These are phyloP conservation scores for Mycetomoellerius zeteki DNA, from an alignment of 1,140 invertebrate species.

Conservation along the genomic window DNA sequence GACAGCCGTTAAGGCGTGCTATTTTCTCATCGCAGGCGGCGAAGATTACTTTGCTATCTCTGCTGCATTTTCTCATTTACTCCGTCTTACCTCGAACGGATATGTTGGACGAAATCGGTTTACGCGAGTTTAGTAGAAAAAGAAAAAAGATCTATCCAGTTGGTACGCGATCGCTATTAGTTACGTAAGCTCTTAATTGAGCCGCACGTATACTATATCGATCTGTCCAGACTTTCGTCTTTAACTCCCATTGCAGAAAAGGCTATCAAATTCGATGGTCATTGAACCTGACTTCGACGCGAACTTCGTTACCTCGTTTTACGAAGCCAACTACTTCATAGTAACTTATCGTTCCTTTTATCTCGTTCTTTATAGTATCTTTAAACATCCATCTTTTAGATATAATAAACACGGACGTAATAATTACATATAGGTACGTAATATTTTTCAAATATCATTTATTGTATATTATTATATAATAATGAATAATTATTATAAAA, in stretches of 20 bases:
- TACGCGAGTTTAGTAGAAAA: constrained; percentile 48
- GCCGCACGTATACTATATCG: constrained; percentile 32
- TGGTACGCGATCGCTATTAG: constrained; percentile 52
- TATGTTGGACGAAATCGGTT: constrained; percentile 61
- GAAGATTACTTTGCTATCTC: constrained; percentile 62
- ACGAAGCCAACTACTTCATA: constrained; percentile 19
- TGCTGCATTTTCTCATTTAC: constrained; percentile 60
- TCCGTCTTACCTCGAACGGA: constrained; percentile 53
- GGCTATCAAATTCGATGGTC: constrained; percentile 55
- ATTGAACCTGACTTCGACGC: constrained; percentile 44
- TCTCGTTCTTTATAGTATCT: not conserved
- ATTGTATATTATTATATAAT: not conserved
- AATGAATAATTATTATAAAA: constrained; percentile 3
- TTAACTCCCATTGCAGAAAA: constrained; percentile 26
- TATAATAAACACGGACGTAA: not conserved
- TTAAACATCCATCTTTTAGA: not conserved
- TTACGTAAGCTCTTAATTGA: constrained; percentile 61
- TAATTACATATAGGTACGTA: not conserved
- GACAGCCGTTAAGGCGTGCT: constrained; percentile 54
- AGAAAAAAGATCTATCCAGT: constrained; percentile 30
- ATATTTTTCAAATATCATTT: not conserved
- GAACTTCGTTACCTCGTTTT: constrained; percentile 47
- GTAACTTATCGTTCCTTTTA: not conserved
- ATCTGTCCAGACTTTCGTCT: constrained; percentile 16
- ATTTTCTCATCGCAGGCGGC: constrained; percentile 46